Conservation (phyloP, 2,888 invertebrate species). For the Drosophila pullipes region DNA sequence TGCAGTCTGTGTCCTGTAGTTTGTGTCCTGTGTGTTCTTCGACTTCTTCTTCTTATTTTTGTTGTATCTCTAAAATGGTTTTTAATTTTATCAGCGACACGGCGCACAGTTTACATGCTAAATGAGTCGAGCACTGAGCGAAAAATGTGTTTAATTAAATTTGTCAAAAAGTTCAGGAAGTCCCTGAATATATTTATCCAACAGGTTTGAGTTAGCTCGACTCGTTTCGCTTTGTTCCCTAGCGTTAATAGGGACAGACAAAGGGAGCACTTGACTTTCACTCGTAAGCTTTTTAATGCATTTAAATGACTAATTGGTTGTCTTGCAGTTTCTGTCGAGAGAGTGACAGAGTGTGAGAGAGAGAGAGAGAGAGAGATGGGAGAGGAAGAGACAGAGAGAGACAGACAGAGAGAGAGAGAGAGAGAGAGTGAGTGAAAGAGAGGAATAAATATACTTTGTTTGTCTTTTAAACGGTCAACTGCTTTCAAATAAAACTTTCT, state of each 20-base stretch:
- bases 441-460: not conserved
- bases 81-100: constrained; percentile 78
- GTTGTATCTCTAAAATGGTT: constrained; percentile 71
- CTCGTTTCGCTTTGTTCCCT: not conserved
- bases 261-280: not conserved
- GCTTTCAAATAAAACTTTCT: not conserved
- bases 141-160: constrained; percentile 44
- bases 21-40: constrained; percentile 13
- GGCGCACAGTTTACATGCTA: constrained; percentile 63
- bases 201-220: not conserved
- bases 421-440: not conserved
- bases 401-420: too few relatives aligned
- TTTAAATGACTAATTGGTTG: constrained; percentile 10
- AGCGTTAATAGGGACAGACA: not conserved
- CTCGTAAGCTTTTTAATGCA: constrained; percentile 16
- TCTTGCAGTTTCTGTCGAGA: not conserved
- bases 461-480: not conserved
- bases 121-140: constrained; percentile 64
- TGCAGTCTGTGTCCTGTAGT: constrained; percentile 37
- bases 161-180: constrained; percentile 6
- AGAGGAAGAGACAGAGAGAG: not conserved
- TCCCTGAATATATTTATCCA: constrained; percentile 6
- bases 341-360: not conserved
- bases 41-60: constrained; percentile 38
- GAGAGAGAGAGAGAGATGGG: too few relatives aligned